Base-by-base conservation (phyloP, 1,140 invertebrate species). In the Brachionus paranguensis region DNA sequence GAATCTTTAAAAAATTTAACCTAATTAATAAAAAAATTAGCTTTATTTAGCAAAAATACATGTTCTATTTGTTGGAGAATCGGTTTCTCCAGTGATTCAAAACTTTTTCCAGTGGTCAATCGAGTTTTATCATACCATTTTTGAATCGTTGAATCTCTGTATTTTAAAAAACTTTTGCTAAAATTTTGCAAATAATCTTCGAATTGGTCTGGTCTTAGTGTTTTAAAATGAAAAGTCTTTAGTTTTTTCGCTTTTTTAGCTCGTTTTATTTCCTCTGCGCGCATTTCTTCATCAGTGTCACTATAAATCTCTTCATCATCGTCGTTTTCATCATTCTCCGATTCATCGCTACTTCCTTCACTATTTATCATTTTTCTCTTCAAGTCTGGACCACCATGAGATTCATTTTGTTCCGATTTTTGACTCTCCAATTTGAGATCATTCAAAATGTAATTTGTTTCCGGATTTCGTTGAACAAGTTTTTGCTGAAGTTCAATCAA, bases 41-140 rank as follows among this genome's bases (percentile, higher is more conserved):
- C 1, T 7, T 17, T 24, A 41, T 37, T 55, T n/a, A 41, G 7
- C 17, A 53, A 12, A 84, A 76, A 74, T 85, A 89, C 89, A 87
- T 93, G 94, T 78, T 96, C 93, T 85, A 98, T 95, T 90, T 96
- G 95, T 86, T 93, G 93, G 0, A 97, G 86, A 1, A 94, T 92
- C 45, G 93, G 91, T 85, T 94, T 93, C 85, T 94, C 93, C 86
- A 93, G 92, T 17, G 91, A 91, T 88, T 87, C 87, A 89, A 93
- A 92, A 89, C 85, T 93, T 91, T 85, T 87, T 78, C 92, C 91
- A 64, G 91, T 91, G 2, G 92, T 91, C 17, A 94, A 87, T 85
- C 92, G 91, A 0, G 95, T 97, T 88, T 95, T 95, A 84, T 96
- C 94, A 89, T 96, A 94, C 95, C 95, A 98, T 88, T 95, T 96